Conservation (phyloP, 2,113 vertebrate genomes). For the Jaculus jaculus region DNA sequence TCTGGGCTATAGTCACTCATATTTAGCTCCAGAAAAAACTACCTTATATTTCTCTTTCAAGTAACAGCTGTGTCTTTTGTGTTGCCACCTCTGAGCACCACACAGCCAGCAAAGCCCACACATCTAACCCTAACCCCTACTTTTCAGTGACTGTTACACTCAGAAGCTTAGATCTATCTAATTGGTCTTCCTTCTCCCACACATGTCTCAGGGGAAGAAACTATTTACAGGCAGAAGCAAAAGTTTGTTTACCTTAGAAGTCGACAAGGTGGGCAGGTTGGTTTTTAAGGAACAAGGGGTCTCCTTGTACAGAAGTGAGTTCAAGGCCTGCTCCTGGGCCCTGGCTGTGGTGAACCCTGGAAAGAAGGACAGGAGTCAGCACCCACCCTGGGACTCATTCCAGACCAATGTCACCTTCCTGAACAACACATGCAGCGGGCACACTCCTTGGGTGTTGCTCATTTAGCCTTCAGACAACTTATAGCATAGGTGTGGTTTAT, state of each 20-base stretch:
- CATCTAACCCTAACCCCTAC: too few relatives aligned
- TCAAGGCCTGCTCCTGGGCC: constrained; percentile 48
- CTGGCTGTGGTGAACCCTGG: constrained; percentile 70
- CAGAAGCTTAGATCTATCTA: too few relatives aligned
- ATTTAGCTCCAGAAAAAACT: too few relatives aligned
- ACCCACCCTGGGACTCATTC: not conserved
- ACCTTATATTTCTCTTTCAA: too few relatives aligned
- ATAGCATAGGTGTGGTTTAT: not conserved
- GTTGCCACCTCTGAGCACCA: too few relatives aligned
- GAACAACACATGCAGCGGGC: not conserved
- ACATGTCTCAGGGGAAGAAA: not conserved
- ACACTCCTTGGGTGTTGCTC: not conserved
- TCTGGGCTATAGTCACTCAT: too few relatives aligned
- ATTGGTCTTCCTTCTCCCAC: too few relatives aligned
- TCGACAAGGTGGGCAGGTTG: constrained; percentile 49
- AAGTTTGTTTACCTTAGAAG: constrained; percentile 81
- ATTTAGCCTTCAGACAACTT: not conserved
- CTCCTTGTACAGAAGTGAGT: constrained; percentile 67
- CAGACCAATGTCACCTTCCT: not conserved
- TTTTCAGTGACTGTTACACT: too few relatives aligned
- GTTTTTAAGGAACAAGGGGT: constrained; percentile 77
- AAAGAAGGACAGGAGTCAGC: constrained; percentile 64
- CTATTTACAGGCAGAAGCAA: not conserved
- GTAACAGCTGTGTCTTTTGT: too few relatives aligned
- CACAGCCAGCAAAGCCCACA: too few relatives aligned